Base-by-base conservation (phyloP, 2,113 vertebrate species). In the Gnathonemus longibarbis region DNA sequence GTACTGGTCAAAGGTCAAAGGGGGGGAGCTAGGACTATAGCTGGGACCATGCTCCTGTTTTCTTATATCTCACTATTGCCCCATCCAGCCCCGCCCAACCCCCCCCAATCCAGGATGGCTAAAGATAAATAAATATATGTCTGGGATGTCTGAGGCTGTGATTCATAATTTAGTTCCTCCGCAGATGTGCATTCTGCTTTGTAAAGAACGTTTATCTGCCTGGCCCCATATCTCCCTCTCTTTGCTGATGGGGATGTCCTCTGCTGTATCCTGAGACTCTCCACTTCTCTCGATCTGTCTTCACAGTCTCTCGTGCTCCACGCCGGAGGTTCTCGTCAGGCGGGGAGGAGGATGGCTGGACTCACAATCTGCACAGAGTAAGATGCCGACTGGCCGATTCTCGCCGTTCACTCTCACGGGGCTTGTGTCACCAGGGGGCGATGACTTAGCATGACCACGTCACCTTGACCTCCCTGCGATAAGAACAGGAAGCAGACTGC, bases 351-450 rank as follows among this genome's bases (percentile, higher is more conserved):
- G 96, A 97, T 0, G 95, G 96, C 0, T 97, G 96, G 46, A 96
- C 96, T 93, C 95, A 96, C 88, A 96, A 96, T 89, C 95, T 97
- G 95, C 96, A 98, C 92, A 97, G 95, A 95, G 97, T 97, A 92
- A 94, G 95, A 42, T 50, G 45, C 27, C 84, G 39, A 70, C 15
- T 1, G 13, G 1, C 15, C 35, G 45, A 21, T 17, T 42, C 39
- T 42, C 19, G 3, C 39, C 5, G 15, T 21, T 62, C 50, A 46
- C 3, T 2, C 35, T 39, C 17, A 42, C 35, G 31, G 70, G 13
- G 13, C 1, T 74, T 3, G 10, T 17, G 31, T 74, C 11, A 31
- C n/a, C 70, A 7, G 27, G 31, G 70, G 10, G 13, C 3, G 31
- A 77, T 19, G 15, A 35, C 70, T 19, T 77, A 17, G 70, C 31